A percentile compares a stretch with the other conserved stretches of the same genome.
Evolutionary conservation across 1,140 invertebrate genomes (phyloP).

Genomic region (Pectinophora gossypiella): DNA sequence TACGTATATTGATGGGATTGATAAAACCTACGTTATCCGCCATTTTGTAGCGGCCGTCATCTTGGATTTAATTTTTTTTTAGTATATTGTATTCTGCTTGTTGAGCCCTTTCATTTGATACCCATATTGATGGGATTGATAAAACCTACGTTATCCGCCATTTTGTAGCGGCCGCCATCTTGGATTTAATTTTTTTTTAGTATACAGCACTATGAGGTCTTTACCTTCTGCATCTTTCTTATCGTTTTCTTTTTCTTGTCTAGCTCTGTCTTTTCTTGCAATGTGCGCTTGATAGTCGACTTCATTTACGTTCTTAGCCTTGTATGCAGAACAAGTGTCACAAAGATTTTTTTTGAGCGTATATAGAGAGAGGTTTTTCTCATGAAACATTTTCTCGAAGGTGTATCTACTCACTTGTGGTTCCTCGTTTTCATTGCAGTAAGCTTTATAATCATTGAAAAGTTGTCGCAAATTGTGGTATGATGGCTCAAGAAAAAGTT

Average conservation of each 20-base stretch:
- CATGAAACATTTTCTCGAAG: conserved; percentile 14
- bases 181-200: too few relatives aligned
- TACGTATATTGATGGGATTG: too few relatives aligned
- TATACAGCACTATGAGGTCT: conserved; percentile 17
- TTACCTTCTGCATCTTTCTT: not conserved
- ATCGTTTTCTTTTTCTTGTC: not conserved
- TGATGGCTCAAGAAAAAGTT: conserved; percentile 9
- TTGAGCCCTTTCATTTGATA: too few relatives aligned
- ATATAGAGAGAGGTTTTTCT: conserved; percentile 17
- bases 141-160: too few relatives aligned
- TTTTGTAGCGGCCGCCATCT: too few relatives aligned
- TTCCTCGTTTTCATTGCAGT: conserved; percentile 9
- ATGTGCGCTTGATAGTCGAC: conserved; percentile 2
- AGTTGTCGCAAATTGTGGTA: conserved; percentile 7
- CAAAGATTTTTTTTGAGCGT: conserved; percentile 24
- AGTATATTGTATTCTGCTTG: too few relatives aligned
- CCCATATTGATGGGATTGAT: too few relatives aligned
- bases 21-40: too few relatives aligned
- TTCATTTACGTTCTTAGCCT: not conserved
- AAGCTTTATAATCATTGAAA: conserved; percentile 13
- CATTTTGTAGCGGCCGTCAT: too few relatives aligned
- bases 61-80: too few relatives aligned
- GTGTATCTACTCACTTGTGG: conserved; percentile 8
- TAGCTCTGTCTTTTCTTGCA: conserved; percentile 1
- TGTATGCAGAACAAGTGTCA: not conserved